These are phyloP conservation scores for Seladonia tumulorum DNA, from an alignment of 2,888 invertebrate species.

Conservation along the genomic window DNA sequence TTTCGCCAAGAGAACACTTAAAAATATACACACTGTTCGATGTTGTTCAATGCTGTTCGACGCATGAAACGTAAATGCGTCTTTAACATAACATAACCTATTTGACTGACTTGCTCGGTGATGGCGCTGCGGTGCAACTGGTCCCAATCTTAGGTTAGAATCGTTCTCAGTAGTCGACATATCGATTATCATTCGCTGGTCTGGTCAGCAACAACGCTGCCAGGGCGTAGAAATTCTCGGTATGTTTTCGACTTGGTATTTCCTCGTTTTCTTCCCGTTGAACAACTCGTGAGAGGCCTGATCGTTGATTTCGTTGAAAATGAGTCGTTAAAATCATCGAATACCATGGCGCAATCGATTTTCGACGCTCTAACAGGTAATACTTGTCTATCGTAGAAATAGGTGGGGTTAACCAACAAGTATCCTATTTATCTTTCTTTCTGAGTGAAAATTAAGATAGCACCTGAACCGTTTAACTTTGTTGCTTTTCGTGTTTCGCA, in stretches of 20 bases:
- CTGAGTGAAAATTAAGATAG: slow-evolving; percentile 12
- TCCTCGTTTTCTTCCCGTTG: slow-evolving; percentile 56
- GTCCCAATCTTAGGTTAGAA: slow-evolving; percentile 45
- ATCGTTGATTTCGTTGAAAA: slow-evolving; percentile 55
- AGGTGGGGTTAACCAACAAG: slow-evolving; percentile 70
- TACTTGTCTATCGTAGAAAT: slow-evolving; percentile 49
- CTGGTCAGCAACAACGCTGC: slow-evolving; percentile 69
- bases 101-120: not conserved
- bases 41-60: too few species aligned
- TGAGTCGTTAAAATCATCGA: slow-evolving; percentile 62
- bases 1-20: not conserved
- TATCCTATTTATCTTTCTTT: slow-evolving; percentile 32
- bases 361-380: slow-evolving; percentile 82
- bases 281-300: slow-evolving; percentile 55
- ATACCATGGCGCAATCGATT: slow-evolving; percentile 81
- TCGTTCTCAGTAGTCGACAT: slow-evolving; percentile 61
- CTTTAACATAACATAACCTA: not conserved
- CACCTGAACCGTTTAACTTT: not conserved
- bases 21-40: too few species aligned
- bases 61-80: not conserved
- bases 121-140: not conserved
- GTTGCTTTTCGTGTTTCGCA: slow-evolving; percentile 49
- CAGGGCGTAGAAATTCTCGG: slow-evolving; percentile 68
- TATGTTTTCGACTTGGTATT: slow-evolving; percentile 67
- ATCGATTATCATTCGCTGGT: slow-evolving; percentile 66